Conservation (phyloP, 1,140 invertebrate species). For the Meloidogyne hapla region DNA sequence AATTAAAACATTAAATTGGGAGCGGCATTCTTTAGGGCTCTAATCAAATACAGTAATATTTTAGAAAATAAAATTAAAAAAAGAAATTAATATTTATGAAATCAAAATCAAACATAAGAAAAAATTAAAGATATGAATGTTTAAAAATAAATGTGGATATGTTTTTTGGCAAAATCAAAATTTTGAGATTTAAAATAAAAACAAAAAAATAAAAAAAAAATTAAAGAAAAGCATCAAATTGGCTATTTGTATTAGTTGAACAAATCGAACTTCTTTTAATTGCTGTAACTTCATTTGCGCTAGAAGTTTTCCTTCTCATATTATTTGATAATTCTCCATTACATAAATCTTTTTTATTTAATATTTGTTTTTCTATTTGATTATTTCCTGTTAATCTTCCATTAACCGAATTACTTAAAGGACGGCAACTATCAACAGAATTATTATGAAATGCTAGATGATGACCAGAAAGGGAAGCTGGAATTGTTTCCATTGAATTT, state of each 20-base stretch:
- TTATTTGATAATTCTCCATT: neutral
- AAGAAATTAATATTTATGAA: too few species aligned
- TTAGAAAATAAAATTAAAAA: too few species aligned
- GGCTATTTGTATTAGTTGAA: slow-evolving; percentile 23
- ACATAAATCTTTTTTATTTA: neutral
- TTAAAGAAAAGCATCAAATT: slow-evolving; percentile 28
- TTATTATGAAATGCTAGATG: neutral
- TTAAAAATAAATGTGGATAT: too few species aligned
- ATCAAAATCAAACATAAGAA: too few species aligned
- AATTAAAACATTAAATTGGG: too few species aligned
- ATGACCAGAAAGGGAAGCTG: neutral
- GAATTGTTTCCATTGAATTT: slow-evolving; percentile 24
- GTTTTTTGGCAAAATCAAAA: neutral
- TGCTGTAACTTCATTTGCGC: slow-evolving; percentile 2
- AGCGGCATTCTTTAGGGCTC: too few species aligned
- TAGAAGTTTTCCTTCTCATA: slow-evolving; percentile 1
- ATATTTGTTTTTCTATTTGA: neutral
- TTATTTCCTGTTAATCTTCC: slow-evolving; percentile 10
- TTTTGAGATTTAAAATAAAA: neutral
- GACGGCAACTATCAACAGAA: neutral
- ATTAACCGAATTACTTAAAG: slow-evolving; percentile 19
- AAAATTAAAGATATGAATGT: too few species aligned
- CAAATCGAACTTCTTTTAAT: slow-evolving; percentile 24
- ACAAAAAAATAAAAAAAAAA: neutral
- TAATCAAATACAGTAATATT: too few species aligned